A percentile compares a stretch with the other conserved stretches of the same genome.
Conservation (phyloP, 2,113 vertebrate genomes). For the Spilogale gracilis region DNA sequence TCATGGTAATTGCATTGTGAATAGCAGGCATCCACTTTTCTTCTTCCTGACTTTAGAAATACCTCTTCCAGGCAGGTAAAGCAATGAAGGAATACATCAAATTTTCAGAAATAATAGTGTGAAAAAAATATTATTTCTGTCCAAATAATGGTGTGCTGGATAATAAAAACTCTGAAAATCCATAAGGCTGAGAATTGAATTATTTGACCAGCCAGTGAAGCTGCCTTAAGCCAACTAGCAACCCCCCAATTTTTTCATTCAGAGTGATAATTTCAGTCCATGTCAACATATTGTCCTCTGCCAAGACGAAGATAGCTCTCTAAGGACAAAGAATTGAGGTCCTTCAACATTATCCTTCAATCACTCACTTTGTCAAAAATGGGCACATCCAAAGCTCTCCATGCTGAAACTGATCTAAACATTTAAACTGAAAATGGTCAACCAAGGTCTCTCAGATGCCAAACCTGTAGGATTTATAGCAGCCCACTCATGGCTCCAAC, state of each 20-base stretch:
- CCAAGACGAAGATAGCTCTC: neutral
- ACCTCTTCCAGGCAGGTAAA: conserved; percentile 60
- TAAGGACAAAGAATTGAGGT: neutral
- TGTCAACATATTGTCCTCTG: neutral
- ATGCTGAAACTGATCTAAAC: neutral
- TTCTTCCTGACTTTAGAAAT: conserved; percentile 73
- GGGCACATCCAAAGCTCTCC: neutral
- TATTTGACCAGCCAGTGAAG: neutral
- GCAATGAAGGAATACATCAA: conserved; percentile 65
- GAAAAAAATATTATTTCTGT: conserved; percentile 65
- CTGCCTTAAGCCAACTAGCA: neutral
- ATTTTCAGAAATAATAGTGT: conserved; percentile 71
- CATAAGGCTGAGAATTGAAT: neutral
- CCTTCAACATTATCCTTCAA: neutral
- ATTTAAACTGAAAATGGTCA: neutral
- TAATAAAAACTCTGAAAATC: conserved; percentile 62
- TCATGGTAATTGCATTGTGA: conserved; percentile 85
- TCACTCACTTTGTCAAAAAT: neutral
- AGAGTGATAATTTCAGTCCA: neutral
- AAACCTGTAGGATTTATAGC: neutral
- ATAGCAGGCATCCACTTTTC: conserved; percentile 67
- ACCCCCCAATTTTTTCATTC: neutral
- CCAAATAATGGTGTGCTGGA: conserved; percentile 60
- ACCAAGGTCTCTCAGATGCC: neutral
- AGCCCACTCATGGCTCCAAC: neutral